Base-by-base conservation (phyloP, 2,797 vertebrate species). In the Geotria australis region DNA sequence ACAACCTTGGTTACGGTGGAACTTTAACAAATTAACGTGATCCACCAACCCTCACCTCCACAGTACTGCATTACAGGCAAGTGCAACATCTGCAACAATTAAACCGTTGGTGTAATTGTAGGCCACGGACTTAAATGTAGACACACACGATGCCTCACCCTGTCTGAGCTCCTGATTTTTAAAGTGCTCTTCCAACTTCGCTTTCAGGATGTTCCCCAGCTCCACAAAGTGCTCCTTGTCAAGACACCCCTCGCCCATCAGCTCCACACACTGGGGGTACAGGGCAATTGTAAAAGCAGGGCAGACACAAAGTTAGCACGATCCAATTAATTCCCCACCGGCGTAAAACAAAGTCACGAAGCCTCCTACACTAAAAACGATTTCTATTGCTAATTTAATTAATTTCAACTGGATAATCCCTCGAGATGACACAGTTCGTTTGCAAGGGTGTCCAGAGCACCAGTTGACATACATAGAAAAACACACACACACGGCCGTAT, bases 111-210 rank as follows among this genome's bases (percentile, higher is more conserved):
- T n/a, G n/a, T n/a, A n/a, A n/a, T n/a, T n/a, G n/a, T n/a, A n/a
- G n/a, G n/a, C n/a, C n/a, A n/a, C n/a, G n/a, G n/a, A n/a, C n/a
- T n/a, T n/a, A 38, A 38, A 38, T 2, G 5, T 38, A 4, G 24
- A 38, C 24, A 24, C 24, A 38, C 24, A 38, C 38, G 24, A 7
- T 57, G 57, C 47, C 63, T 70, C 67, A 95, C 91, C 79, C 60
- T 99, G 89, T 68, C 89, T 72, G 61, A 94, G 69, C 69, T 93
- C 84, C 70, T 96, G 91, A 67, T 99, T 99, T 76, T 99, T 96
- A 72, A 99, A 99, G 70, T 99, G 91, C 69, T 99, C 91, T 69
- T 99, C 88, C 49, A 99, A 74, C 65, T 96, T 99, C 58, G 75
- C 78, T 67, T 89, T 96, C 57, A 99, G 62, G 68, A 96, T 99